Percentiles rank a stretch among this genome's conserved stretches.
Evolutionary conservation across 2,113 vertebrate genomes (phyloP).

Genomic region (Paradoxurus hermaphroditus): DNA sequence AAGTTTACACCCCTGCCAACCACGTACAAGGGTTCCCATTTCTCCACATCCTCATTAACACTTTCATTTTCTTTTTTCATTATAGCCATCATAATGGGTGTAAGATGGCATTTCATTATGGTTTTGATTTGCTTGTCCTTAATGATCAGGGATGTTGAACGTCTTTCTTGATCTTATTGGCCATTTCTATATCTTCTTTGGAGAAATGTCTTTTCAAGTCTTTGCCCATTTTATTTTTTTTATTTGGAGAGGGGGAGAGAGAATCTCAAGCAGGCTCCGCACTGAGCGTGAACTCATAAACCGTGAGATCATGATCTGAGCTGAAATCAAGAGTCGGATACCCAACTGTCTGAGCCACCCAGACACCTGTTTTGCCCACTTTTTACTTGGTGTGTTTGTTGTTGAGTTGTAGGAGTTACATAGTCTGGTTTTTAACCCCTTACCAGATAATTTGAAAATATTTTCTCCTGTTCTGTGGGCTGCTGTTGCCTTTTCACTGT

Average conservation of each 20-base stretch:
- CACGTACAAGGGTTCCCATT: background rate
- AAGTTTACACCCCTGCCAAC: background rate
- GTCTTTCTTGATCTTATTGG: background rate
- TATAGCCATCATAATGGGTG: background rate
- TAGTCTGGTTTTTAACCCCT: background rate
- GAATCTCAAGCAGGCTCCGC: too few relatives aligned
- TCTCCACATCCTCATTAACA: background rate
- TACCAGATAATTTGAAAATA: background rate
- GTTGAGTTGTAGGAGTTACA: background rate
- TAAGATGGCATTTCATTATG: background rate
- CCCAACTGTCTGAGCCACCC: too few relatives aligned
- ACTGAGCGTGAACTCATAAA: too few relatives aligned
- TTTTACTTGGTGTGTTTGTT: background rate
- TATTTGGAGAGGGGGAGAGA: too few relatives aligned
- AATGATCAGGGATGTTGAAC: background rate
- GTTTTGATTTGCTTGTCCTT: background rate
- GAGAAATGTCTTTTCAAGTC: background rate
- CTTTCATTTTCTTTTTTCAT: background rate
- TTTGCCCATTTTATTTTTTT: too few relatives aligned
- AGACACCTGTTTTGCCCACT: too few relatives aligned
- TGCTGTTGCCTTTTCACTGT: background rate
- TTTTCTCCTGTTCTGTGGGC: background rate
- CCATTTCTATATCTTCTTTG: background rate
- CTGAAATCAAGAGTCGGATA: too few relatives aligned
- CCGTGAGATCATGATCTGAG: too few relatives aligned